Evolutionary conservation across 2,888 invertebrate genomes (phyloP).

Genomic region (Biston betularia): DNA sequence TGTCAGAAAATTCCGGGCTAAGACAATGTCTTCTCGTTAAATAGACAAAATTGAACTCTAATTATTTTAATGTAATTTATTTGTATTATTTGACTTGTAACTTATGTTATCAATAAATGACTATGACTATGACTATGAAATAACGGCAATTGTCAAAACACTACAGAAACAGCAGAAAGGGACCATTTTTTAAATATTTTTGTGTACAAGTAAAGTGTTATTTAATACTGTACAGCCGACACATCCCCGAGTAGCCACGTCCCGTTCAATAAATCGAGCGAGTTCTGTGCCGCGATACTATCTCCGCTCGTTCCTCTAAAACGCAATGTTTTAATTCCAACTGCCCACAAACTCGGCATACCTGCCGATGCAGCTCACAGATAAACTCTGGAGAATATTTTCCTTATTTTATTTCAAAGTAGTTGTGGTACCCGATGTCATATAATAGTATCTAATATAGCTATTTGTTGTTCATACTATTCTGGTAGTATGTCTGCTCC

Average conservation of each 20-base stretch:
- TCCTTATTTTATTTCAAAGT: conserved; percentile 10
- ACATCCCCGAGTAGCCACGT: conserved; percentile 24
- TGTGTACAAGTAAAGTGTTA: not conserved
- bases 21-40: too few relatives aligned
- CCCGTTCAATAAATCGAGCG: conserved; percentile 65
- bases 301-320: conserved; percentile 62
- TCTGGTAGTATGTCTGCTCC: too few relatives aligned
- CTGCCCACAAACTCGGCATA: conserved; percentile 54
- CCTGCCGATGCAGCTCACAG: conserved; percentile 62
- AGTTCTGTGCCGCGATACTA: conserved; percentile 55
- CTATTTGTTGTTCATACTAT: too few relatives aligned
- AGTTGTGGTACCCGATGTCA: not conserved
- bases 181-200: not conserved
- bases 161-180: too few relatives aligned
- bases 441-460: not conserved
- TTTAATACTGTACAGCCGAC: not conserved
- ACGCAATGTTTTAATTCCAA: conserved; percentile 82
- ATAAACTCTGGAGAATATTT: conserved; percentile 52
- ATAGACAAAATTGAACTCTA: too few relatives aligned
- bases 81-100: too few relatives aligned
- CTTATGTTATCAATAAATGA: too few relatives aligned
- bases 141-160: too few relatives aligned
- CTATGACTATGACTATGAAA: too few relatives aligned
- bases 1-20: too few relatives aligned
- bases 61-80: too few relatives aligned